Evolutionary conservation across 2,113 vertebrate genomes (phyloP).

Genomic region (rat (Rattus norvegicus)): DNA sequence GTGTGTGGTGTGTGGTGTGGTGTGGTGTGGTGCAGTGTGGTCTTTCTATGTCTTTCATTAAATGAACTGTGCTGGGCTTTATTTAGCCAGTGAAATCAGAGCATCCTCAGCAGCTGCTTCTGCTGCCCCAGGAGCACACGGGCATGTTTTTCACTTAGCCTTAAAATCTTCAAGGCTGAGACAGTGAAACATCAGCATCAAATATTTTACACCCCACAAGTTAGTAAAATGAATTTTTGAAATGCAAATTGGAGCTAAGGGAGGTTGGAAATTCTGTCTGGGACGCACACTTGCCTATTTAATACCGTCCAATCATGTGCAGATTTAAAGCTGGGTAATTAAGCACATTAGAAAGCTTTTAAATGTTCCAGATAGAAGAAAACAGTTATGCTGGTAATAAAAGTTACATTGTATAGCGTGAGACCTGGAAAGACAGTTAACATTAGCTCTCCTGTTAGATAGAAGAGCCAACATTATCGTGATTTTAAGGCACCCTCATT

Average conservation of each 20-base stretch:
- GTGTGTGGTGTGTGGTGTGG: background rate
- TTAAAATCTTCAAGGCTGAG: background rate
- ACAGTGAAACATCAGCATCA: conserved; percentile 46
- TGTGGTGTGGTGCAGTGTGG: background rate
- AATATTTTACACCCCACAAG: conserved; percentile 48
- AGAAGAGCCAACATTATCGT: background rate
- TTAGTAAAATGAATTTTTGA: conserved; percentile 58
- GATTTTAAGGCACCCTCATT: background rate
- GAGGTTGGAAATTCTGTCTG: conserved; percentile 11
- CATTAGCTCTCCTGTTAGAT: background rate
- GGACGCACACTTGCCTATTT: conserved; percentile 47
- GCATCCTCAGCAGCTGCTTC: background rate
- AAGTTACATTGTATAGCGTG: conserved; percentile 12
- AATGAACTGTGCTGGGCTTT: background rate
- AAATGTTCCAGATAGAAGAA: conserved; percentile 35
- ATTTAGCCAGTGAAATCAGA: background rate
- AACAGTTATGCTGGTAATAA: background rate
- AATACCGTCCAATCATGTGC: background rate
- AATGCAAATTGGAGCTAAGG: conserved; percentile 59
- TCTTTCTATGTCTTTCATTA: background rate
- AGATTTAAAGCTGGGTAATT: conserved; percentile 52
- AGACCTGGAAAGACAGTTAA: background rate
- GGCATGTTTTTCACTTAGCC: background rate
- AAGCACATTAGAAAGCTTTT: conserved; percentile 19
- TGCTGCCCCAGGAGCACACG: background rate